These are phyloP conservation scores for human (Homo sapiens) DNA, from an alignment of 2,113 vertebrate genomes.

Conservation along the genomic window DNA sequence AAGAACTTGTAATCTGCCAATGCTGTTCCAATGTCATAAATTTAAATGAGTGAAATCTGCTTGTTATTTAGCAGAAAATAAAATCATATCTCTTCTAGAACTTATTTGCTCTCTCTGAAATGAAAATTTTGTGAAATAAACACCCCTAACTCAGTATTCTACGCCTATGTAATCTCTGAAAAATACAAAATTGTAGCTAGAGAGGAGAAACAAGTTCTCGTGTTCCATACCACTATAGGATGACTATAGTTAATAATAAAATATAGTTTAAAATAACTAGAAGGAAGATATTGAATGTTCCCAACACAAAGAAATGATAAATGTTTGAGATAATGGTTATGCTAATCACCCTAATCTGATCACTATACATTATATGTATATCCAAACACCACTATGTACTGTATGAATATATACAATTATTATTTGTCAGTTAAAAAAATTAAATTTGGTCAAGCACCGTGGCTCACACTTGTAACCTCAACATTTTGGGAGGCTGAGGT, in stretches of 20 bases:
- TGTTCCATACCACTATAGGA: not conserved
- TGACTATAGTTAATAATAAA: not conserved
- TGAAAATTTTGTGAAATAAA: constrained; percentile 35
- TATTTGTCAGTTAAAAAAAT: not conserved
- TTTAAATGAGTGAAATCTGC: constrained; percentile 30
- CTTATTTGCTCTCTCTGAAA: constrained; percentile 12
- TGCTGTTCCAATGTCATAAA: not conserved
- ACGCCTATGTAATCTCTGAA: not conserved
- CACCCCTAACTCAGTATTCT: not conserved
- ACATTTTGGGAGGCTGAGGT: no score
- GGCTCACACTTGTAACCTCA: no score
- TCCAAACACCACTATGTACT: not conserved
- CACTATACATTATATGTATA: not conserved
- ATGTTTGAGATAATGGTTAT: not conserved
- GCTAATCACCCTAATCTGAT: not conserved
- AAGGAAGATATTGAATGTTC: not conserved
- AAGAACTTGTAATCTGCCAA: constrained; percentile 6
- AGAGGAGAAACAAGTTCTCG: not conserved
- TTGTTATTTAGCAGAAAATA: constrained; percentile 40
- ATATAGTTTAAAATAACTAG: not conserved
- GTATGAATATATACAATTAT: not conserved
- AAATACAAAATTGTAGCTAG: not conserved
- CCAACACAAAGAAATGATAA: not conserved
- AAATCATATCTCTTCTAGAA: not conserved
- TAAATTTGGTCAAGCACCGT: no score